A percentile compares a stretch with the other conserved stretches of the same genome.
Conservation (phyloP, 2,797 vertebrate species). For the Trematomus bernacchii region DNA sequence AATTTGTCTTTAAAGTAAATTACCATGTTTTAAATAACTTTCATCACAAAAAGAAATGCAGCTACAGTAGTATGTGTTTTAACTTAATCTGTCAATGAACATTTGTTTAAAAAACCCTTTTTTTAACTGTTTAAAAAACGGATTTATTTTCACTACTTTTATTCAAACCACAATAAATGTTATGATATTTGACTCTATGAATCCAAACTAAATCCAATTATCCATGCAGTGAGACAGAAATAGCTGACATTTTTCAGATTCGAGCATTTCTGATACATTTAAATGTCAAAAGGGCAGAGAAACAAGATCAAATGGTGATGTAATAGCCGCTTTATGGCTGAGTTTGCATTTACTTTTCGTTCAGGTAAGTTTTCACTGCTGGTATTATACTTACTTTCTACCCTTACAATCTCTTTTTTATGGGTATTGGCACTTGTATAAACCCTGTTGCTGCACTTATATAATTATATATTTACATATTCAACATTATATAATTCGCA, state of each 20-base stretch:
- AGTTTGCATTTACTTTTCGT: slow-evolving; percentile 10
- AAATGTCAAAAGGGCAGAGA: not conserved
- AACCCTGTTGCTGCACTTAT: not conserved
- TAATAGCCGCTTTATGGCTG: not conserved
- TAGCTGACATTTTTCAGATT: not conserved
- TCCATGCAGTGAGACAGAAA: not conserved
- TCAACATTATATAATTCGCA: not conserved
- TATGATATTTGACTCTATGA: not conserved
- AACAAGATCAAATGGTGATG: not conserved
- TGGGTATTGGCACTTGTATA: not conserved
- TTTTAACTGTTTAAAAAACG: not conserved
- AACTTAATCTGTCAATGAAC: not conserved
- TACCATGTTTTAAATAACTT: no score
- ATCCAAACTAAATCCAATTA: not conserved
- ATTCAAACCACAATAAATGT: not conserved
- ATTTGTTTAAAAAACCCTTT: not conserved
- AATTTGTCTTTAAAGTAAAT: not conserved
- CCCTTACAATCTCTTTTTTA: not conserved
- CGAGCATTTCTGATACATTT: not conserved
- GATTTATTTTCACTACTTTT: not conserved
- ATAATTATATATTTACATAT: not conserved
- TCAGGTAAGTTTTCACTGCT: not conserved
- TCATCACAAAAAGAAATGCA: not conserved
- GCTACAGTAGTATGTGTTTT: not conserved
- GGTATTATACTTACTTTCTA: rapidly evolving